Base-by-base conservation (phyloP, 2,113 vertebrate genomes). In the Noctilio leporinus region DNA sequence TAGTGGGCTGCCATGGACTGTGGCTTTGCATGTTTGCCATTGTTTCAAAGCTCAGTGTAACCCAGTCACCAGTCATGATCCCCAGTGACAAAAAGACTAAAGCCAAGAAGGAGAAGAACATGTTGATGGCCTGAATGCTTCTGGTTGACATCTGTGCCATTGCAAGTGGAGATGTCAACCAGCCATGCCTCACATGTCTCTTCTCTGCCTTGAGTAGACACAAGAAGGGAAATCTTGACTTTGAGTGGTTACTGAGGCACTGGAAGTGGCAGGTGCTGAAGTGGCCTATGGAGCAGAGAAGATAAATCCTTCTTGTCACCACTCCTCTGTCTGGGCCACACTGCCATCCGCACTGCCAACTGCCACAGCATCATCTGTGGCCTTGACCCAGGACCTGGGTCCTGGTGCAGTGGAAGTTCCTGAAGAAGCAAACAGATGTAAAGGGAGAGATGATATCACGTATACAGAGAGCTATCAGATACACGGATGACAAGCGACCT, bases 351-450 rank as follows among this genome's bases (percentile, higher is more conserved):
- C 45, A 28, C 45, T 70, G 62, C 78, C 73, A 96, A 96, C 86
- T 93, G 86, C 57, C 86, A 76, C 89, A 64, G 95, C 94, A 96
- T 92, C 38, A 49, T 86, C 59, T 72, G 49, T 24, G 72, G 64
- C 19, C 53, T 81, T 96, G 95, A 97, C 89, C 89, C 38, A n/a
- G n/a, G n/a, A n/a, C n/a, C 64, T 40, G 38, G 26, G 35, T n/a
- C 35, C n/a, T 75, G 40, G 4, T 12, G 3, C 3, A 53, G 16
- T 80, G 67, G 76, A 90, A 9, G 30, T 77, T 51, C n/a, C n/a
- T 85, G 55, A 81, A 65, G 67, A 69, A 91, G n/a, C 59, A 57
- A 45, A 15, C 22, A 80, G 24, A 47, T 45, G 33, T 4, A 69
- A 19, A 43, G 55, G 51, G 33, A 75, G 6, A 51, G 22, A 43